Evolutionary conservation across 2,797 vertebrate species (phyloP).

Genomic region (Lateolabrax maculatus): DNA sequence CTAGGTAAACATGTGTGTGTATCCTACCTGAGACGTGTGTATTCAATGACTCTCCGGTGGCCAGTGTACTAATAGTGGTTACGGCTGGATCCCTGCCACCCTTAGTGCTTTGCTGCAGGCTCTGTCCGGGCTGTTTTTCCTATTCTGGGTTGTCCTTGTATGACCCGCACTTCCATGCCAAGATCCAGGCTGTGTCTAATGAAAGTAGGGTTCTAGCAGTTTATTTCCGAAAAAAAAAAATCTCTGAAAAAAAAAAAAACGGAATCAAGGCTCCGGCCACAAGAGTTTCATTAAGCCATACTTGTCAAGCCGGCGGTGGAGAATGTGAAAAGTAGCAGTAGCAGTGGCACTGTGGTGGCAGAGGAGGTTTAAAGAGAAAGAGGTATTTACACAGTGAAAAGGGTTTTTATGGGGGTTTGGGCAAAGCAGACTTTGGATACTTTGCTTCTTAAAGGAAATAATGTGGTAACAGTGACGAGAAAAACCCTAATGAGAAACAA

Average conservation of each 20-base stretch:
- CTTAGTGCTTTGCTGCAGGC: slow-evolving; percentile 78
- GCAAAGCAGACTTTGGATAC: not conserved
- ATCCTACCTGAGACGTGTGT: slow-evolving; percentile 42
- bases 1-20: not conserved
- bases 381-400: slow-evolving; percentile 28
- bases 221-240: slow-evolving; percentile 64
- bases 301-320: slow-evolving; percentile 53
- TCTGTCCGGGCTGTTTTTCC: slow-evolving; percentile 82
- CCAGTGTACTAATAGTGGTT: slow-evolving; percentile 62
- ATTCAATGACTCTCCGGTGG: slow-evolving; percentile 47
- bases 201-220: slow-evolving; percentile 79
- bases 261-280: slow-evolving; percentile 42
- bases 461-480: not conserved
- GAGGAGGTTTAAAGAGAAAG: slow-evolving; percentile 27
- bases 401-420: not conserved
- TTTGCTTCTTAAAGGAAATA: not conserved
- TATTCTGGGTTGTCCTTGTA: slow-evolving; percentile 83
- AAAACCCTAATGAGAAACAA: not conserved
- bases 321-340: slow-evolving; percentile 66
- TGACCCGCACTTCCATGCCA: slow-evolving; percentile 81
- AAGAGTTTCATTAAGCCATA: slow-evolving; percentile 64
- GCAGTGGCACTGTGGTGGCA: slow-evolving; percentile 46
- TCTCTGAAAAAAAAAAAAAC: slow-evolving; percentile 29
- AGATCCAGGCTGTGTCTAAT: slow-evolving; percentile 80
- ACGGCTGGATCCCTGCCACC: slow-evolving; percentile 76